Percentiles rank a stretch among this genome's conserved stretches.
Evolutionary conservation across 1,140 invertebrate species (phyloP).

Genomic region (Oscheius sp.): DNA sequence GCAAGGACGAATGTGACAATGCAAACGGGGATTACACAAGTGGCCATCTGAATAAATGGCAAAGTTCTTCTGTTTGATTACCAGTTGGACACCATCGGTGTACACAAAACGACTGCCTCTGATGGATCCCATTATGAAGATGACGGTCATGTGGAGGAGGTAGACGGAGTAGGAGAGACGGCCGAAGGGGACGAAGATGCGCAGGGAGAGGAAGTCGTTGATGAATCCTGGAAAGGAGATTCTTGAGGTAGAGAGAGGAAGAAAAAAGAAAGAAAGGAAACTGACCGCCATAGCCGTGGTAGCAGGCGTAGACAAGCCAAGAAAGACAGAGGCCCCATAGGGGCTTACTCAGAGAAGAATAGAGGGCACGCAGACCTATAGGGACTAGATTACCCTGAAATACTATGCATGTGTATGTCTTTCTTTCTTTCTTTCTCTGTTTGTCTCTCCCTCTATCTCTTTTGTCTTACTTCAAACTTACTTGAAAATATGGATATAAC

Average conservation of each 20-base stretch:
- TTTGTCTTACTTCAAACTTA: no score
- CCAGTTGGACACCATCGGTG: not conserved
- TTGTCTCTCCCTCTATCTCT: no score
- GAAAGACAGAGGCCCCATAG: constrained; percentile 77
- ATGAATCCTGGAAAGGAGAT: constrained; percentile 5
- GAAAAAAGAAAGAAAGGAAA: no score
- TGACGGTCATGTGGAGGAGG: constrained; percentile 16
- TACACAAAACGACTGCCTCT: not conserved
- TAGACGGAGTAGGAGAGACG: constrained; percentile 16
- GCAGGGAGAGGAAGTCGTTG: not conserved
- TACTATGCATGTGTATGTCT: no score
- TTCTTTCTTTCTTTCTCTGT: no score
- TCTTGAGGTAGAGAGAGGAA: not conserved
- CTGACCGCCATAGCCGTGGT: constrained; percentile 78
- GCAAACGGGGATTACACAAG: not conserved
- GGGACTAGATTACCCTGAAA: constrained; percentile 12
- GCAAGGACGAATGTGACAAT: not conserved
- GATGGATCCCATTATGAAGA: constrained; percentile 1
- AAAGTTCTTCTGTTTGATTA: not conserved
- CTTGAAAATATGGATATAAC: constrained; percentile 1
- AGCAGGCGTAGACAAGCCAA: constrained; percentile 82
- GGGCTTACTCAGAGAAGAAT: constrained; percentile 71
- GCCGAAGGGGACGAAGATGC: constrained; percentile 7
- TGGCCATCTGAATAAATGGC: not conserved
- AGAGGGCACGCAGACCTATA: not conserved